Conservation (phyloP, 2,888 invertebrate genomes). For the Orchesellides sinensis region DNA sequence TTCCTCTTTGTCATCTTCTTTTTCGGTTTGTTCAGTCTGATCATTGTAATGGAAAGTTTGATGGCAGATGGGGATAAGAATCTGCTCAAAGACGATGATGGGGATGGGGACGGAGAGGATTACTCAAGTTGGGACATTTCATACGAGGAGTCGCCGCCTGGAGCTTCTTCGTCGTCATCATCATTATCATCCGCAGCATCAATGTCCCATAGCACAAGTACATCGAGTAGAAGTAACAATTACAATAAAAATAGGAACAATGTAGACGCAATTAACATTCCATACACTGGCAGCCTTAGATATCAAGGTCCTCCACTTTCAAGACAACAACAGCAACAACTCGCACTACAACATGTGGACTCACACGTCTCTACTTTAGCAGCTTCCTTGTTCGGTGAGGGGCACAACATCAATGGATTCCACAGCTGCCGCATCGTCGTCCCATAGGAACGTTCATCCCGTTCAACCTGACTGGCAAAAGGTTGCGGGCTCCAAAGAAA, state of each 20-base stretch:
- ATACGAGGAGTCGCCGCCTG: constrained; percentile 71
- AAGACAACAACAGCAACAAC: constrained; percentile 35
- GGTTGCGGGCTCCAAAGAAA: constrained; percentile 77
- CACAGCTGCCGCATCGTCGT: constrained; percentile 39
- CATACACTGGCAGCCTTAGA: constrained; percentile 61
- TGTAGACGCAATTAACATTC: constrained; percentile 55
- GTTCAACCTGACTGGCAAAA: constrained; percentile 76
- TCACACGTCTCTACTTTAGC: constrained; percentile 50
- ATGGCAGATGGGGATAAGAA: constrained; percentile 80
- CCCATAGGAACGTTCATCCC: constrained; percentile 67
- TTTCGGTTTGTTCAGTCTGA: constrained; percentile 91
- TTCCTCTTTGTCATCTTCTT: constrained; percentile 94
- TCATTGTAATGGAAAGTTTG: constrained; percentile 91
- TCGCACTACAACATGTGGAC: constrained; percentile 60
- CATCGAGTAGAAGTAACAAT: constrained; percentile 40
- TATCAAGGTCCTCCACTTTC: constrained; percentile 51
- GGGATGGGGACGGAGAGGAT: constrained; percentile 65
- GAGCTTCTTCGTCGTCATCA: constrained; percentile 39
- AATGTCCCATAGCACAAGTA: constrained; percentile 26
- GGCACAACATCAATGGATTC: constrained; percentile 48
- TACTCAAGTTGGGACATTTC: constrained; percentile 72
- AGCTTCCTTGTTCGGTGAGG: constrained; percentile 40
- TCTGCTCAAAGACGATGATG: constrained; percentile 63
- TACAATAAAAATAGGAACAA: constrained; percentile 39
- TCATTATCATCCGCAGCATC: constrained; percentile 23